These are phyloP conservation scores for Hypomecis atomaria DNA, from an alignment of 2,888 invertebrate genomes.

Conservation along the genomic window DNA sequence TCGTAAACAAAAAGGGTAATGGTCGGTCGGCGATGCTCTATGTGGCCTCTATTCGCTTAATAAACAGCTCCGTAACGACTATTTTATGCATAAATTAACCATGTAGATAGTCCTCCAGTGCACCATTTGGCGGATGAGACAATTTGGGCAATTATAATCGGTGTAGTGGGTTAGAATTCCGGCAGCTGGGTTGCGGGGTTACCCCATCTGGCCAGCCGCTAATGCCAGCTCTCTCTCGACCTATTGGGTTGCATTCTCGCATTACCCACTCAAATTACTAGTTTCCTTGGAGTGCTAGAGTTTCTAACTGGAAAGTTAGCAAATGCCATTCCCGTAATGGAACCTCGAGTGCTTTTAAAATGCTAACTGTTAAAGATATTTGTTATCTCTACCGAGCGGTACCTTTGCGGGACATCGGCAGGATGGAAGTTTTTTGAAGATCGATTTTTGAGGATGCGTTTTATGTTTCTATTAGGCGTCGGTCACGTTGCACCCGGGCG, in stretches of 20 bases:
- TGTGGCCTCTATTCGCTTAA: constrained; percentile 16
- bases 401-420: constrained; percentile 30
- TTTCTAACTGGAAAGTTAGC: constrained; percentile 58
- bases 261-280: constrained; percentile 66
- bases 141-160: constrained; percentile 73
- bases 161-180: constrained; percentile 82
- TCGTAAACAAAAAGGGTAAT: constrained; percentile 46
- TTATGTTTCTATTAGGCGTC: constrained; percentile 58
- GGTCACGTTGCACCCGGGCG: constrained; percentile 56
- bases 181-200: constrained; percentile 54
- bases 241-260: constrained; percentile 69
- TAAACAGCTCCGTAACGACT: constrained; percentile 23
- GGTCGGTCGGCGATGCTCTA: constrained; percentile 26
- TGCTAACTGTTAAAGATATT: constrained; percentile 38
- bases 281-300: constrained; percentile 60
- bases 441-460: constrained; percentile 41
- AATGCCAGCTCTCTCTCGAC: constrained; percentile 51
- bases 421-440: constrained; percentile 34
- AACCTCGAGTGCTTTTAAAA: constrained; percentile 40
- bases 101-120: constrained; percentile 26
- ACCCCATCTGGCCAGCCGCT: constrained; percentile 66
- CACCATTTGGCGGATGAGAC: constrained; percentile 74
- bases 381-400: constrained; percentile 37
- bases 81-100: constrained; percentile 25
- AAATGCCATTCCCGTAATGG: constrained; percentile 24